Conservation (phyloP, 2,888 invertebrate species). For the Pharmacophagus antenor region DNA sequence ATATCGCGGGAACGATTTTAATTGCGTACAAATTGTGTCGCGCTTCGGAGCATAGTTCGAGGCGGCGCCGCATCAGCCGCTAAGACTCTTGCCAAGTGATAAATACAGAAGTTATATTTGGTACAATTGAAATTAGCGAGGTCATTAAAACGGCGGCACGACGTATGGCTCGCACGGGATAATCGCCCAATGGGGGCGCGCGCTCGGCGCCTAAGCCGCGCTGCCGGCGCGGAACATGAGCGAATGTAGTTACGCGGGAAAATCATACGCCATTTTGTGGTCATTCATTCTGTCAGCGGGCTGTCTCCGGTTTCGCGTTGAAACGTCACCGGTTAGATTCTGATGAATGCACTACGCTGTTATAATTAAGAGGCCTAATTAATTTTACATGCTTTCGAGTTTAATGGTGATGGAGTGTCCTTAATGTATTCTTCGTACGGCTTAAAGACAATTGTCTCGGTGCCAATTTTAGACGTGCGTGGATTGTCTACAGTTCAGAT, state of each 20-base stretch:
- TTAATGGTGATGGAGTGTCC: slow-evolving; percentile 25
- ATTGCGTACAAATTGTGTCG: slow-evolving; percentile 69
- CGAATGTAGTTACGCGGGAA: slow-evolving; percentile 72
- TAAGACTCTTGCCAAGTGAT: slow-evolving; percentile 71
- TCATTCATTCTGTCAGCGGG: slow-evolving; percentile 79
- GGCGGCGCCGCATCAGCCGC: slow-evolving; percentile 39
- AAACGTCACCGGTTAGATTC: slow-evolving; percentile 70
- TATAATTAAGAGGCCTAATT: slow-evolving; percentile 75
- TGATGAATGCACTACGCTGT: slow-evolving; percentile 70
- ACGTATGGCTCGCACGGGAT: slow-evolving; percentile 66
- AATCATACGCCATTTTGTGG: slow-evolving; percentile 69
- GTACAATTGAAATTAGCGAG: slow-evolving; percentile 79
- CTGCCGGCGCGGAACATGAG: slow-evolving; percentile 71
- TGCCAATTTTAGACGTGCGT: slow-evolving; percentile 8
- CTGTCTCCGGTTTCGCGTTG: slow-evolving; percentile 74
- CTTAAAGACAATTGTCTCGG: slow-evolving; percentile 7
- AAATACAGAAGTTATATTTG: slow-evolving; percentile 76
- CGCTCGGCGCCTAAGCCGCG: slow-evolving; percentile 74
- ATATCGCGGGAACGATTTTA: slow-evolving; percentile 59
- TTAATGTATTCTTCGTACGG: slow-evolving; percentile 17
- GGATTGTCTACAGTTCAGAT: background rate
- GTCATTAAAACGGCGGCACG: slow-evolving; percentile 66
- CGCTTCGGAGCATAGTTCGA: slow-evolving; percentile 45
- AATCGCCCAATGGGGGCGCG: slow-evolving; percentile 72
- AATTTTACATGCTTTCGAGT: slow-evolving; percentile 45